Percentiles rank a stretch among this genome's conserved stretches.
Conservation (phyloP, 2,888 invertebrate genomes). For the Incurvaria masculella region DNA sequence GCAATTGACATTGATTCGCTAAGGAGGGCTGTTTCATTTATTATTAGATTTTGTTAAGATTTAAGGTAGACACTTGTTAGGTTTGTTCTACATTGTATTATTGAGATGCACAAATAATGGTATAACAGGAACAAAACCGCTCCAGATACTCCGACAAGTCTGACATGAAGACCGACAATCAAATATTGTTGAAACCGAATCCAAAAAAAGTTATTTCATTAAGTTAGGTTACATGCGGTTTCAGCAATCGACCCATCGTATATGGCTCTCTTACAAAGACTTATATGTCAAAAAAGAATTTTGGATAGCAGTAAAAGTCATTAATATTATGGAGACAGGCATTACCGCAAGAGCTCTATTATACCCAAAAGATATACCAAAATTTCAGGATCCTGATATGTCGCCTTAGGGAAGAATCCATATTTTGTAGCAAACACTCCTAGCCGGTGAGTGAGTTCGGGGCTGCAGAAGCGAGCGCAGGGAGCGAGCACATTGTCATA, state of each 20-base stretch:
- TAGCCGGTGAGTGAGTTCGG: constrained; percentile 80
- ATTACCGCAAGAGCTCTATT: too few relatives aligned
- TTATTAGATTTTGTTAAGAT: too few relatives aligned
- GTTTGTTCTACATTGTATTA: too few relatives aligned
- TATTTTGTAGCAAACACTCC: constrained; percentile 76
- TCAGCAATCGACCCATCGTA: background rate
- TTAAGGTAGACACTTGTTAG: too few relatives aligned
- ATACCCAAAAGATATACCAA: constrained; percentile 50
- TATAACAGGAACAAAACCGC: too few relatives aligned
- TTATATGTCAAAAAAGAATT: constrained; percentile 1
- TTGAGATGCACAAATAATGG: too few relatives aligned
- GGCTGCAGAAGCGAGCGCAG: constrained; percentile 62
- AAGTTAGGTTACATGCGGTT: background rate
- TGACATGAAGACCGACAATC: too few relatives aligned
- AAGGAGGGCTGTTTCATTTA: too few relatives aligned
- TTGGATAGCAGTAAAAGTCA: too few relatives aligned
- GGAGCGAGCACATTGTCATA: constrained; percentile 74
- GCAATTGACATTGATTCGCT: too few relatives aligned
- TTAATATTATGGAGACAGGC: too few relatives aligned
- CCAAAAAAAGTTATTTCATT: background rate
- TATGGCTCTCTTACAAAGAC: background rate
- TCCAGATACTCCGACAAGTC: too few relatives aligned
- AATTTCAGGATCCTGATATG: constrained; percentile 57
- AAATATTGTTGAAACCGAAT: background rate
- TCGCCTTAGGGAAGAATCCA: constrained; percentile 64